Conservation (phyloP, 2,888 invertebrate species). For the Myathropa florea region DNA sequence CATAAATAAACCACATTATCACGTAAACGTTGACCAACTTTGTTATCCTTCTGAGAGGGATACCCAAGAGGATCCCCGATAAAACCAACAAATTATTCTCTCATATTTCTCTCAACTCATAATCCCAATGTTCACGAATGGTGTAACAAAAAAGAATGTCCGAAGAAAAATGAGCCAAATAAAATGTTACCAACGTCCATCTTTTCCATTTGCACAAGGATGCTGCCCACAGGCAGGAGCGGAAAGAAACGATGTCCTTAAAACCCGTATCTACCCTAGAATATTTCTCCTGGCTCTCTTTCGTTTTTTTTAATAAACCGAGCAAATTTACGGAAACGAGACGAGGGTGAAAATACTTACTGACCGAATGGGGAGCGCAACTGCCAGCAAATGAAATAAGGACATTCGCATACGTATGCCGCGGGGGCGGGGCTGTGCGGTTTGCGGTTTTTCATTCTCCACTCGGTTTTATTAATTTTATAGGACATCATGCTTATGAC, state of each 20-base stretch:
- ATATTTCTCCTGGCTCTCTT: neutral
- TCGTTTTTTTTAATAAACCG: slow-evolving; percentile 44
- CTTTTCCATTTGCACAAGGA: neutral
- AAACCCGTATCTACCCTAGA: neutral
- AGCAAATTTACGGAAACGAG: slow-evolving; percentile 14
- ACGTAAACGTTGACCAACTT: slow-evolving; percentile 22
- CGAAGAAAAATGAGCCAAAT: slow-evolving; percentile 18
- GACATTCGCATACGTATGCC: neutral
- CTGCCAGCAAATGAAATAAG: slow-evolving; percentile 18
- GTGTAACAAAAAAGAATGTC: slow-evolving; percentile 7
- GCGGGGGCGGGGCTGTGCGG: neutral
- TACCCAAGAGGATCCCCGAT: neutral
- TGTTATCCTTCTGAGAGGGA: neutral
- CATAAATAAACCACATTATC: slow-evolving; percentile 13
- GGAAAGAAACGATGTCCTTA: neutral
- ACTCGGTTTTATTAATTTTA: slow-evolving; percentile 52
- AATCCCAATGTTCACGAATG: slow-evolving; percentile 22
- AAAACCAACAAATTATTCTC: slow-evolving; percentile 35
- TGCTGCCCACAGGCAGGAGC: neutral
- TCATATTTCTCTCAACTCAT: slow-evolving; percentile 10
- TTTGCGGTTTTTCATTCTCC: neutral
- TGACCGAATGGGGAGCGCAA: slow-evolving; percentile 14
- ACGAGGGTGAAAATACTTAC: slow-evolving; percentile 1
- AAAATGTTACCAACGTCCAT: neutral
- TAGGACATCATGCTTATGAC: slow-evolving; percentile 39